Base-by-base conservation (phyloP, 2,113 vertebrate genomes). In the Leptobrachium ailaonicum region DNA sequence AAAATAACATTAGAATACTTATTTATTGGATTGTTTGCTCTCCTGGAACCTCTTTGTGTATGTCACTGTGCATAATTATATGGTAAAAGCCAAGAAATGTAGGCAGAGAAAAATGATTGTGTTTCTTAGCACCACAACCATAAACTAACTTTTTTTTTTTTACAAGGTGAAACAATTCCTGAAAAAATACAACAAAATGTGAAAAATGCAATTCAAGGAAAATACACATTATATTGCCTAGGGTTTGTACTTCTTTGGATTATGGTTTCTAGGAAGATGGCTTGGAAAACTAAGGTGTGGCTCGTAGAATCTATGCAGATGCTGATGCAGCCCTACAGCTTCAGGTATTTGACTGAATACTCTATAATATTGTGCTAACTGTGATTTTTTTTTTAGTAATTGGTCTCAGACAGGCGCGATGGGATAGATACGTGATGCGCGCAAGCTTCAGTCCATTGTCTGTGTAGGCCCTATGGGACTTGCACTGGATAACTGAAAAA, bases 321-420 rank as follows among this genome's bases (percentile, higher is more conserved):
- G 96, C 97, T 0, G 98, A 99, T 82, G 91, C 97, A 67, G 73
- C 83, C n/a, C 41, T 98, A 82, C 98, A 99, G 84, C 87, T 99
- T 66, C 90, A 97, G 95, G 97, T 98, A 83, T 5, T 50, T 50
- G 20, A 32, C 20, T 32, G 20, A 32, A 32, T 32, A 32, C 20
- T 32, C 20, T 32, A 32, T 32, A 32, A 32, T 32, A 32, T 32
- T 32, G 20, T 32, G 20, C 20, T 32, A 32, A 32, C 20, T 32
- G 20, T 32, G 20, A 32, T 32, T 32, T 32, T 32, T 32, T 32
- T 32, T 32, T 32, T 32, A 32, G 20, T 32, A 32, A 32, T 32
- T 32, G 20, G 20, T 32, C 20, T 32, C 20, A 32, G 20, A 32
- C 20, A 32, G 20, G 20, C 20, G 20, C 20, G 20, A 32, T 32